phyloP scores from a whole-genome alignment of 2,797 vertebrate species.

The Decapterus maruadsi region DNA sequence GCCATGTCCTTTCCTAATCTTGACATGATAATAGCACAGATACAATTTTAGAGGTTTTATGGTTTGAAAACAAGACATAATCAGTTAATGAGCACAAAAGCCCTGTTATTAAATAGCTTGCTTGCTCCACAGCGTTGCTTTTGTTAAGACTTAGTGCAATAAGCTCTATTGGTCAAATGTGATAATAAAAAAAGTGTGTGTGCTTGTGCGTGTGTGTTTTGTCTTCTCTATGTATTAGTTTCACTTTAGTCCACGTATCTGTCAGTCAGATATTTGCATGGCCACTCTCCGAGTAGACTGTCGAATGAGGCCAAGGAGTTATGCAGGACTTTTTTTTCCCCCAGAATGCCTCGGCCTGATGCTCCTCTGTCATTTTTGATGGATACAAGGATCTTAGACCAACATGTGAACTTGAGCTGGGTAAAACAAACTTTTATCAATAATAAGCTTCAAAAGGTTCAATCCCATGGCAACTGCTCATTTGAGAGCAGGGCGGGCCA shows the following conservation, averaged over 20 bases:
- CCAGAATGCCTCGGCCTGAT: conserved; percentile 24
- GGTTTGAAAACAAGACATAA: conserved; percentile 50
- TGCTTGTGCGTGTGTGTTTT: conserved; percentile 53
- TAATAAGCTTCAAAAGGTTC: conserved; percentile 14
- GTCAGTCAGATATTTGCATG: conserved; percentile 74
- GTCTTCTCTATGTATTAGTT: conserved; percentile 64
- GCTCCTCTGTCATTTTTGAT: conserved; percentile 17
- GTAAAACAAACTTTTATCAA: conserved; percentile 38
- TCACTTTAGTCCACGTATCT: conserved; percentile 44
- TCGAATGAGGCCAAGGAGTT: conserved; percentile 44
- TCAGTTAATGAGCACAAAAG: conserved; percentile 73
- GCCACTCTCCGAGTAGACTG: conserved; percentile 57
- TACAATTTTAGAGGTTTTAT: conserved; percentile 53
- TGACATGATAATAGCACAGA: conserved; percentile 64
- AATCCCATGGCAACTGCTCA: conserved; percentile 27
- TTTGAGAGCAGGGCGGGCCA: conserved; percentile 26
- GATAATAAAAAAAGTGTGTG: conserved; percentile 51
- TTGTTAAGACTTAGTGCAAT: conserved; percentile 60
- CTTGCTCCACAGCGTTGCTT: conserved; percentile 72
- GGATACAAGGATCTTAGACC: conserved; percentile 25
- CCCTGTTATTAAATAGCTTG: conserved; percentile 67
- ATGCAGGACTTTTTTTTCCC: conserved; percentile 13
- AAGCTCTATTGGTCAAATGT: conserved; percentile 64
- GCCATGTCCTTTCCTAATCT: conserved; percentile 69
- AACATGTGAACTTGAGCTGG: conserved; percentile 38